A percentile compares a stretch with the other conserved stretches of the same genome.
These are phyloP conservation scores for Diachasma alloeum DNA, from an alignment of 1,140 invertebrate species.

Conservation along the genomic window DNA sequence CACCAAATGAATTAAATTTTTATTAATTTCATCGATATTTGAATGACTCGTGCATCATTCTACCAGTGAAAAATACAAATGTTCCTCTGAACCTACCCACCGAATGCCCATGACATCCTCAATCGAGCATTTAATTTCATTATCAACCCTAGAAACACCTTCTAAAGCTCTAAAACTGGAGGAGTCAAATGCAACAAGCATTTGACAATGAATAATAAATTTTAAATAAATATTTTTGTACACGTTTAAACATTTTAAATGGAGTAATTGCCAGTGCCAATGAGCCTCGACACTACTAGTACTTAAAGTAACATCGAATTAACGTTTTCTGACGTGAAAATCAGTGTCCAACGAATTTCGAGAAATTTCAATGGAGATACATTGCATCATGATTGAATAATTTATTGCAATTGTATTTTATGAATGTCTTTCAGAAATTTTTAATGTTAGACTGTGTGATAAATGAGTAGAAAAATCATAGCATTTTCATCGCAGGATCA, in stretches of 20 bases:
- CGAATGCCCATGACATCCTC: neutral
- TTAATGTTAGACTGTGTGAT: neutral
- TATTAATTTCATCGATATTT: too few relatives aligned
- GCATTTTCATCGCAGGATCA: neutral
- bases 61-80: too few relatives aligned
- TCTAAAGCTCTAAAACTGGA: neutral
- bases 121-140: neutral
- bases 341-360: neutral
- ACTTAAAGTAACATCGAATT: constrained; percentile 2
- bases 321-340: neutral
- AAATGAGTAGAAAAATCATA: neutral
- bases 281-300: neutral
- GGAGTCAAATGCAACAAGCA: neutral
- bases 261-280: neutral
- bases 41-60: too few relatives aligned
- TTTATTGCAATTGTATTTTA: neutral
- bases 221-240: constrained; percentile 1
- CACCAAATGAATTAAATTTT: too few relatives aligned
- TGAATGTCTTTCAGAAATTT: neutral
- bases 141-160: neutral
- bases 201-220: neutral
- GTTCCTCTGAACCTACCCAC: neutral
- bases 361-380: neutral
- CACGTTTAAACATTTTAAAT: neutral
- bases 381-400: neutral